Conservation (phyloP, 2,888 invertebrate species). For the Archips crataeganus region DNA sequence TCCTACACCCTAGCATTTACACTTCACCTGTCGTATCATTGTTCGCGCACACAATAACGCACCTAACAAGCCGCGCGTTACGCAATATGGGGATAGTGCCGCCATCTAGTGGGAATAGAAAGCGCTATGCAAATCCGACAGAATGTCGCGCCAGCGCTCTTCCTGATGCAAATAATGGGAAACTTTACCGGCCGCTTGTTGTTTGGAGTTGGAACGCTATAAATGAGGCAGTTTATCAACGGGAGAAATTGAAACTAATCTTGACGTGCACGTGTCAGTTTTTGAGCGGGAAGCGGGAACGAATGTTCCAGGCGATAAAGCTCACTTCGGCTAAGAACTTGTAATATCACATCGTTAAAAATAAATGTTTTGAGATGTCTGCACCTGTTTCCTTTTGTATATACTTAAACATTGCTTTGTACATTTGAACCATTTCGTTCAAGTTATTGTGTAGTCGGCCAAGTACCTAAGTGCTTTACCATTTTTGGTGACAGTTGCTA, state of each 20-base stretch:
- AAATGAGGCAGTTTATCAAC: conserved; percentile 15
- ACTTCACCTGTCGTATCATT: conserved; percentile 23
- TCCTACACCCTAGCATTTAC: conserved; percentile 23
- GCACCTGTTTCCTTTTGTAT: not conserved
- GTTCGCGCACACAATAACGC: conserved; percentile 14
- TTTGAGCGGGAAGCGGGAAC: not conserved
- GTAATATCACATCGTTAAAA: not conserved
- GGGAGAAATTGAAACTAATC: conserved; percentile 6
- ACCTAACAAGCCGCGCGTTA: conserved; percentile 14
- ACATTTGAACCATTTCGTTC: not conserved
- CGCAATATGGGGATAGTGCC: conserved; percentile 45
- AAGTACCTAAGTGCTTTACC: too few relatives aligned
- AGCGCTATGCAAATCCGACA: conserved; percentile 71
- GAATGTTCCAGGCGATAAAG: not conserved
- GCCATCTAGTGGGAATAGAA: conserved; percentile 78
- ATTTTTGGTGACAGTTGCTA: too few relatives aligned
- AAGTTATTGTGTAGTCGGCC: not conserved
- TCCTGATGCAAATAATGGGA: conserved; percentile 68
- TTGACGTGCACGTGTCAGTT: not conserved
- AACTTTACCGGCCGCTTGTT: conserved; percentile 45
- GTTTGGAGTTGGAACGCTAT: conserved; percentile 3
- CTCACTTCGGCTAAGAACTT: not conserved
- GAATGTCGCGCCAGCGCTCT: conserved; percentile 55
- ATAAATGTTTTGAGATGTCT: not conserved
- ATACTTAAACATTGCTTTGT: not conserved